Conservation (phyloP, 1,140 invertebrate genomes). For the Bombus waltoni region DNA sequence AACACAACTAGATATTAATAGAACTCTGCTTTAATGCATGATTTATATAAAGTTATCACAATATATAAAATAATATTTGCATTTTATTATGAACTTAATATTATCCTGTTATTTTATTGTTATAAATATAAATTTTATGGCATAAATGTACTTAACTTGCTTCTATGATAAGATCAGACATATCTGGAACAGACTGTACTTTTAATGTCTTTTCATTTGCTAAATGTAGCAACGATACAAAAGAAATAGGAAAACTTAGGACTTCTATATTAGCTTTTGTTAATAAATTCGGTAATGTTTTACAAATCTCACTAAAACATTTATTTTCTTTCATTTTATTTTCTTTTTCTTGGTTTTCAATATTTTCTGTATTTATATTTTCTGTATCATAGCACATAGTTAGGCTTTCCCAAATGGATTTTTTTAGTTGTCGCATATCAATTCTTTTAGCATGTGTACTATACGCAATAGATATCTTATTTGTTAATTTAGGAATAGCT, state of each 20-base stretch:
- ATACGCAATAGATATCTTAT: slow-evolving; percentile 88
- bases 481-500: slow-evolving; percentile 82
- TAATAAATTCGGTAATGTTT: slow-evolving; percentile 85
- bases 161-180: slow-evolving; percentile 67
- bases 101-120: not conserved
- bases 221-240: slow-evolving; percentile 90
- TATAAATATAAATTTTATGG: not conserved
- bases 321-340: slow-evolving; percentile 54
- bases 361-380: slow-evolving; percentile 67
- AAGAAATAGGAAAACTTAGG: slow-evolving; percentile 88
- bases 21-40: not conserved
- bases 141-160: slow-evolving; percentile 3
- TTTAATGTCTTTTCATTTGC: slow-evolving; percentile 87
- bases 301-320: slow-evolving; percentile 84
- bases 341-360: slow-evolving; percentile 59
- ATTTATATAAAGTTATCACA: not conserved
- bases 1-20: not conserved
- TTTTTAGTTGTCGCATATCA: slow-evolving; percentile 90
- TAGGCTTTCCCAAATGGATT: slow-evolving; percentile 86
- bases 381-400: slow-evolving; percentile 58
- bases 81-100: not conserved
- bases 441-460: slow-evolving; percentile 90
- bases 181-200: slow-evolving; percentile 56
- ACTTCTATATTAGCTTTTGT: slow-evolving; percentile 86
- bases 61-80: slow-evolving; percentile 5